Evolutionary conservation across 2,113 vertebrate genomes (phyloP).

Genomic region (Eretmochelys imbricata): DNA sequence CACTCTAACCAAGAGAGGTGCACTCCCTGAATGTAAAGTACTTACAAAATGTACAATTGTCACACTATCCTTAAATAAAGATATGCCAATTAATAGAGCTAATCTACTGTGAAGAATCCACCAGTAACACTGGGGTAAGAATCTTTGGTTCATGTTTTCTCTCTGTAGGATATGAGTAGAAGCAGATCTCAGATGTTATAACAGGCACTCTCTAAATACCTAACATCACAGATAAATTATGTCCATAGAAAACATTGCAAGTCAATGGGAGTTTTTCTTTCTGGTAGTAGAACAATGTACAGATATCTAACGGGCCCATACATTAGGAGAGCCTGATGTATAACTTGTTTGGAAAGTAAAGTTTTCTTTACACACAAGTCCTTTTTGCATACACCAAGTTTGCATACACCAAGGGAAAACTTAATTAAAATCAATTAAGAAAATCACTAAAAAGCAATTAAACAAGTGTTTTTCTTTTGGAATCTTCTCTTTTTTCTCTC

Average conservation of each 20-base stretch:
- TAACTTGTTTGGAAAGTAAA: conserved; percentile 10
- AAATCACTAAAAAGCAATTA: conserved; percentile 43
- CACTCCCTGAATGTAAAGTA: neutral
- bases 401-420: neutral
- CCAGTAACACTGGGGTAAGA: neutral
- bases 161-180: neutral
- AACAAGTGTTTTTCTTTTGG: conserved; percentile 22
- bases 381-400: too few relatives aligned
- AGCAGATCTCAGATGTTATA: neutral
- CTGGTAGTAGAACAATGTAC: neutral
- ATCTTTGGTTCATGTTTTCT: neutral
- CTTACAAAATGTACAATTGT: neutral
- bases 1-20: neutral
- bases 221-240: neutral
- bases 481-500: neutral
- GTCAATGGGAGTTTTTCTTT: neutral
- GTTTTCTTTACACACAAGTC: conserved; percentile 18
- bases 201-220: rapidly evolving
- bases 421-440: conserved; percentile 54
- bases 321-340: neutral
- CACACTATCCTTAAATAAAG: neutral
- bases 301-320: rapidly evolving
- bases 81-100: neutral
- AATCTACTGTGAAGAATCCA: neutral
- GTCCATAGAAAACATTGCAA: neutral